Conservation (phyloP, 2,113 vertebrate species). For the Paratilapia polleni region DNA sequence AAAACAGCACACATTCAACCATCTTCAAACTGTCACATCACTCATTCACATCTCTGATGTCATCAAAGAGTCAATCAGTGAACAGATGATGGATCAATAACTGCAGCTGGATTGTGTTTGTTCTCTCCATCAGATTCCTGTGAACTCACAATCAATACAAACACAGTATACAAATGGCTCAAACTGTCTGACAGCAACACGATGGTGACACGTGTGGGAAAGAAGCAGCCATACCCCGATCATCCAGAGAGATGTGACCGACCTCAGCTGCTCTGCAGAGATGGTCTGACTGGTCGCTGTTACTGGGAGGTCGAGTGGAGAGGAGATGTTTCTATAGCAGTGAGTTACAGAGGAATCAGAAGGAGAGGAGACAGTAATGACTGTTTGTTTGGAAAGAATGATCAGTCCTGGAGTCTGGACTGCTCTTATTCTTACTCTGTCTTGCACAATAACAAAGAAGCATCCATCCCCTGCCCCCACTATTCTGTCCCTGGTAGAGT, state of each 20-base stretch:
- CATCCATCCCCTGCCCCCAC: neutral
- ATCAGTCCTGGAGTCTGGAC: neutral
- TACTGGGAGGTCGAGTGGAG: neutral
- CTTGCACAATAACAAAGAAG: neutral
- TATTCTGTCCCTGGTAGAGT: neutral
- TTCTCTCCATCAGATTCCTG: neutral
- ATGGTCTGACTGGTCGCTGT: neutral
- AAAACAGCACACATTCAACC: neutral
- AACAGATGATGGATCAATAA: neutral
- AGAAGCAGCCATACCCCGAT: neutral
- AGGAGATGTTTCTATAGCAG: neutral
- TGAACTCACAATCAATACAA: neutral
- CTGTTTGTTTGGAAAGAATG: neutral
- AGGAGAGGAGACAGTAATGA: rapidly evolving
- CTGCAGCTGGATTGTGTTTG: neutral
- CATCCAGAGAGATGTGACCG: neutral
- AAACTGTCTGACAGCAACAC: neutral
- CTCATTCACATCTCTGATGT: neutral
- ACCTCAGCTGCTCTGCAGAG: neutral
- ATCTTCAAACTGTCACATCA: rapidly evolving
- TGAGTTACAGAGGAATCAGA: neutral
- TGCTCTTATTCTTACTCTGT: neutral
- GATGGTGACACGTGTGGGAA: neutral
- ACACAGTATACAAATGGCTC: neutral
- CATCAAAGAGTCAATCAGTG: rapidly evolving